Evolutionary conservation across 2,113 vertebrate species (phyloP), one percentile per base, ranked within the genome.

Genomic region (Dicaeum eximium): DNA sequence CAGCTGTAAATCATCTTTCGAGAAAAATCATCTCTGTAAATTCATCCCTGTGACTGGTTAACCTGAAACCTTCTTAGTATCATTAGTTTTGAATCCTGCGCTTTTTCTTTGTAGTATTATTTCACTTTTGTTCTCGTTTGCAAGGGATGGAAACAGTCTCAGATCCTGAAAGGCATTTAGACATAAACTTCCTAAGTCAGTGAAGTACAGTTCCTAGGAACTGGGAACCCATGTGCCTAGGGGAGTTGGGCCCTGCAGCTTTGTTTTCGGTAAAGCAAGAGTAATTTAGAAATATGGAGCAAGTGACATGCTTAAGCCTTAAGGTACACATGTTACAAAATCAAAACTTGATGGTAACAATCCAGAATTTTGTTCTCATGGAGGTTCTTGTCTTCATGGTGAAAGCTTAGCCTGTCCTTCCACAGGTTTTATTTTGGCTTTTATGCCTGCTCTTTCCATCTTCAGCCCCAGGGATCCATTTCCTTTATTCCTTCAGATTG

Each of bases 341-440:
- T 23, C 48, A 72, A 56, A 64, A 53, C 27, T 7, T 31, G n/a
- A 67, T 51, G 21, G 24, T 25, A 85, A 15, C 9, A 48, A 15
- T 56, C 10, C 22, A 79, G 51, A 81, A 42, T 45, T 82, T 57
- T 62, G 4, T 61, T 86, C 33, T 83, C n/a, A 38, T 8, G 9
- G 13, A 73, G 19, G 19, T 84, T 87, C 19, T 22, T 15, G 4
- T 62, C 27, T 51, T 91, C 7, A 27, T 21, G 30, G 48, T 24
- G 38, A 71, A 84, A 86, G 20, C n/a, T 66, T 73, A 70, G 8
- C 24, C 7, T 5, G 7, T 37, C 15, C 51, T 90, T 65, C 44
- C 48, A 40, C 0, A 0, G 9, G 2, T 53, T 77, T 88, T 7
- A 1, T 31, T 74, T 67, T 74, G 48, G 19, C 7, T 71, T 88